These are phyloP conservation scores for Artibeus lituratus DNA, from an alignment of 2,797 vertebrate species.

Conservation along the genomic window DNA sequence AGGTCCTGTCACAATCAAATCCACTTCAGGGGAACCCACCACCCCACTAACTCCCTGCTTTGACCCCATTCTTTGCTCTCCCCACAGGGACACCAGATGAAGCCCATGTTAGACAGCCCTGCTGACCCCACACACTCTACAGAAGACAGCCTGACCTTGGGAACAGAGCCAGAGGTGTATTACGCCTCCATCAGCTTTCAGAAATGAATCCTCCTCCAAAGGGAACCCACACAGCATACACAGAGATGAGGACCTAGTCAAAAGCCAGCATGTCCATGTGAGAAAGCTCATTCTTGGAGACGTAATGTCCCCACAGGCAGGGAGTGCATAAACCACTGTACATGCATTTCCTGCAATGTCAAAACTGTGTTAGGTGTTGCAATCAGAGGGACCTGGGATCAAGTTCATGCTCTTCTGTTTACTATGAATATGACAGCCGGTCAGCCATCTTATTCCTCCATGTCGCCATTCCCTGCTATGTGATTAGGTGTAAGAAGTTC, in stretches of 20 bases:
- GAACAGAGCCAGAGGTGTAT: neutral
- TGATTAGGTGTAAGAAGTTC: neutral
- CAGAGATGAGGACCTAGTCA: neutral
- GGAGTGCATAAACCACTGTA: neutral
- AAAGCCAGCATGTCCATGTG: fast-evolving
- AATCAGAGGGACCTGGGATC: neutral
- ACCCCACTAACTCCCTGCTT: no score
- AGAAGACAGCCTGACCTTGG: fast-evolving
- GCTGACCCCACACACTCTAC: neutral
- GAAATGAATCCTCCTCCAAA: fast-evolving
- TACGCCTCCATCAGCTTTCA: neutral
- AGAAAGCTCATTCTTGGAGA: neutral
- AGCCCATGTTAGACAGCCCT: no score
- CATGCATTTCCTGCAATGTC: neutral
- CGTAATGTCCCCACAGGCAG: fast-evolving
- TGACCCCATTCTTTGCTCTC: neutral
- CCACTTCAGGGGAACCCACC: no score
- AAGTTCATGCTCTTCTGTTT: neutral
- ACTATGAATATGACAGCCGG: no score
- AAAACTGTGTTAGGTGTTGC: neutral
- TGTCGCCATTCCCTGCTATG: neutral
- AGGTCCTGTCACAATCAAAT: neutral
- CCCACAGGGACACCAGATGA: neutral
- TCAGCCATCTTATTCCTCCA: neutral
- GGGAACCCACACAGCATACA: fast-evolving